Base-by-base conservation (phyloP, 1,140 invertebrate genomes). In the Formica exsecta region DNA sequence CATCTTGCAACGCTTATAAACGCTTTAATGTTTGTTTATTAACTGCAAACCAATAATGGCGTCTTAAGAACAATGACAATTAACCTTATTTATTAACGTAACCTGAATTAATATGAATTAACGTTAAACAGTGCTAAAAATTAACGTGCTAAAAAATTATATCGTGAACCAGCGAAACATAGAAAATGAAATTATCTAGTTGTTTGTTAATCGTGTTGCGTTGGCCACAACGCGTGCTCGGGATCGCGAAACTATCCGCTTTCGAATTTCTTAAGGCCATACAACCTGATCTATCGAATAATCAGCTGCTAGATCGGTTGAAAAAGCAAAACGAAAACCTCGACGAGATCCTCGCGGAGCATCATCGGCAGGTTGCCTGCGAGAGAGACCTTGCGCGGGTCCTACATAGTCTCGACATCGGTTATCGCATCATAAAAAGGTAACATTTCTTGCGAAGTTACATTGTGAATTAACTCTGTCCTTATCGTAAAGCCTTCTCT, bases 391-490 rank as follows among this genome's bases (percentile, higher is more conserved):
- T 80, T 36, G 61, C 51, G 6, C 32, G 66, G 0, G 64, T 91
- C 44, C 61, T 91, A 13, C 77, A 44, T 54, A 91, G 87, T 74
- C 85, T 90, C 62, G 22, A 84, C 41, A 70, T 86, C 61, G 38
- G 54, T 51, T 89, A 71, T 81, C 81, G 81, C 32, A 81, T 91
- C 44, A 70, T 77, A 11, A 91, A 89, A 76, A 91, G 86, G 90
- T 91, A 91, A 62, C 22, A 32, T 38, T 57, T 29, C 25, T 57
- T 36, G 48, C 29, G 22, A 83, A 83, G 54, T 61, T 48, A 74
- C 44, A 41, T 85, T 85, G 61, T 64, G 22, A 77, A 38, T 77
- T 85, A 76, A 85, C 38, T 32, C 54, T 74, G 61, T 51, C 32
- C 22, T 76, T 76, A 65, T 62, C 44, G 22, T 41, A 29, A 74